A percentile compares a stretch with the other conserved stretches of the same genome.
Conservation (phyloP, 1,140 invertebrate species). For the Eurosta solidaginis region DNA sequence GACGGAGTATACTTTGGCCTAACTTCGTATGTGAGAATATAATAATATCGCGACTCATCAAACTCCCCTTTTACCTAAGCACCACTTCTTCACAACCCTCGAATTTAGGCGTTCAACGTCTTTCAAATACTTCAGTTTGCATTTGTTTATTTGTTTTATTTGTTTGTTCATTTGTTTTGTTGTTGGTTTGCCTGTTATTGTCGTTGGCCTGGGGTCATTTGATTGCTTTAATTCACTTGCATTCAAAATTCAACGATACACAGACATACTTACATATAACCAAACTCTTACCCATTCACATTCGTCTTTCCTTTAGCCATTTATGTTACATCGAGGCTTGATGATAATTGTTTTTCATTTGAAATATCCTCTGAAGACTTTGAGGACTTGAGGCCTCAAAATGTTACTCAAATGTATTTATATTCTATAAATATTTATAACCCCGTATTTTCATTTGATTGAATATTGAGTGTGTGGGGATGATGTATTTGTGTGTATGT, state of each 20-base stretch:
- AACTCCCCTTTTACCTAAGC: neutral
- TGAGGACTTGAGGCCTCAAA: constrained; percentile 4
- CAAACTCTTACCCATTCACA: neutral
- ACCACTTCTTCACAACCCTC: neutral
- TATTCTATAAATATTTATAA: constrained; percentile 17
- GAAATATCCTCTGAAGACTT: constrained; percentile 1
- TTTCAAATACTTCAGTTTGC: neutral
- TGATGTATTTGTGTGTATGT: neutral
- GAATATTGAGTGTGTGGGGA: neutral
- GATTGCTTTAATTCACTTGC: constrained; percentile 11
- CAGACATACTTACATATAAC: neutral
- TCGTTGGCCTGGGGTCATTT: constrained; percentile 7
- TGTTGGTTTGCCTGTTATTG: neutral
- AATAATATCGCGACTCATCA: too few species aligned
- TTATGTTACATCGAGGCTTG: constrained; percentile 3
- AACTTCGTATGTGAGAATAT: too few species aligned
- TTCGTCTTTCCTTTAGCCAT: neutral
- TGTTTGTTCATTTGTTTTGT: neutral
- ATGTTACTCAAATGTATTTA: neutral
- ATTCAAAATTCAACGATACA: neutral
- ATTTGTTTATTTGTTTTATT: neutral
- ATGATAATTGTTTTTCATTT: constrained; percentile 26
- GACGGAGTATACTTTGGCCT: too few species aligned
- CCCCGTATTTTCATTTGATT: neutral
- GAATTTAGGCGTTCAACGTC: too few species aligned